Conservation (phyloP, 2,888 invertebrate species). For the Zootermopsis nevadensis region DNA sequence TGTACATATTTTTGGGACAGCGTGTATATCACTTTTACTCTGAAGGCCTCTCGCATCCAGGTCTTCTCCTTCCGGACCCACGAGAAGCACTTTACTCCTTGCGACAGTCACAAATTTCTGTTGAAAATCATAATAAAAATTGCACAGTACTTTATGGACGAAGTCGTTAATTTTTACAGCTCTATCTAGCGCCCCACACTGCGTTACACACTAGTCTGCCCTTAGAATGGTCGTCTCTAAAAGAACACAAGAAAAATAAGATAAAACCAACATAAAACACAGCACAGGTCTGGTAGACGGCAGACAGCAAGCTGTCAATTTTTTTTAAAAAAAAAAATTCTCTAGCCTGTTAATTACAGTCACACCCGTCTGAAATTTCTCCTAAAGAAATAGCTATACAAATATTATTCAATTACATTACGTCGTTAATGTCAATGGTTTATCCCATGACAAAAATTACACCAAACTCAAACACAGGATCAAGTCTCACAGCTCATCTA, state of each 20-base stretch:
- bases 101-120: neutral
- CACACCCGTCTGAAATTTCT: neutral
- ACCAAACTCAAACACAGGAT: no score
- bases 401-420: neutral
- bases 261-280: neutral
- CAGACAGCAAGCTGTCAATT: neutral
- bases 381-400: neutral
- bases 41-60: neutral
- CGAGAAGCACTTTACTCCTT: neutral
- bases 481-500: no score
- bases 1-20: no score
- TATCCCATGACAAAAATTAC: no score
- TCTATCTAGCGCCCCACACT: neutral
- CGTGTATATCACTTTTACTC: neutral
- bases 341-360: neutral
- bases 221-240: neutral
- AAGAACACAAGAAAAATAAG: neutral
- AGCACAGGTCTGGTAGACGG: neutral
- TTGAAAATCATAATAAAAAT: conserved; percentile 2
- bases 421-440: no score
- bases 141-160: conserved; percentile 39
- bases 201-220: neutral
- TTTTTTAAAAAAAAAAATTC: no score
- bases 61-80: neutral
- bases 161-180: conserved; percentile 46